Evolutionary conservation across 2,888 invertebrate genomes (phyloP).

Genomic region (Scaptomyza parva): DNA sequence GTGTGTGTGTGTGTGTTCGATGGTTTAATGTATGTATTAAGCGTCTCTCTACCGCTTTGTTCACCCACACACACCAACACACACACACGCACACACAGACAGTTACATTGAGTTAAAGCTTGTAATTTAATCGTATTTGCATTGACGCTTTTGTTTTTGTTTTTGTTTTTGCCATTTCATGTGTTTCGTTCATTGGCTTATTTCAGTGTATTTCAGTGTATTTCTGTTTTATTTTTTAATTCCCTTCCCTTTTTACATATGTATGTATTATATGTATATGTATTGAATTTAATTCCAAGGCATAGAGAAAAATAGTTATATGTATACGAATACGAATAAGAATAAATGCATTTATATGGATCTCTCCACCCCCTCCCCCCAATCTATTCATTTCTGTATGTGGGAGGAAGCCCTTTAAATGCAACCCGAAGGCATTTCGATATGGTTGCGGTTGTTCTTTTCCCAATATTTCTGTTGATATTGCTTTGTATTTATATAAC

Average conservation of each 20-base stretch:
- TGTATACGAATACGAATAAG: slow-evolving; percentile 35
- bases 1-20: slow-evolving; percentile 43
- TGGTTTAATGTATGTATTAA: slow-evolving; percentile 69
- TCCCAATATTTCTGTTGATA: slow-evolving; percentile 28
- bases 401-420: slow-evolving; percentile 60
- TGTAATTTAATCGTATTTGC: slow-evolving; percentile 78
- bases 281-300: slow-evolving; percentile 75
- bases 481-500: slow-evolving; percentile 42
- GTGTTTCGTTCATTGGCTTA: slow-evolving; percentile 51
- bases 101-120: slow-evolving; percentile 56
- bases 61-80: too few species aligned
- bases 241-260: slow-evolving; percentile 20
- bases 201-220: slow-evolving; percentile 56
- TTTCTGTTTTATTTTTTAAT: slow-evolving; percentile 59
- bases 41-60: neutral
- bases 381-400: neutral
- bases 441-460: slow-evolving; percentile 40
- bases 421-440: slow-evolving; percentile 52
- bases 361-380: neutral
- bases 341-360: slow-evolving; percentile 57
- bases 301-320: slow-evolving; percentile 75
- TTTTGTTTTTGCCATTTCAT: slow-evolving; percentile 57
- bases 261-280: too few species aligned
- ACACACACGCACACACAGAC: slow-evolving; percentile 17
- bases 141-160: slow-evolving; percentile 71